phyloP scores from a whole-genome alignment of 2,888 invertebrate species.

The Pasiphila rectangulata region DNA sequence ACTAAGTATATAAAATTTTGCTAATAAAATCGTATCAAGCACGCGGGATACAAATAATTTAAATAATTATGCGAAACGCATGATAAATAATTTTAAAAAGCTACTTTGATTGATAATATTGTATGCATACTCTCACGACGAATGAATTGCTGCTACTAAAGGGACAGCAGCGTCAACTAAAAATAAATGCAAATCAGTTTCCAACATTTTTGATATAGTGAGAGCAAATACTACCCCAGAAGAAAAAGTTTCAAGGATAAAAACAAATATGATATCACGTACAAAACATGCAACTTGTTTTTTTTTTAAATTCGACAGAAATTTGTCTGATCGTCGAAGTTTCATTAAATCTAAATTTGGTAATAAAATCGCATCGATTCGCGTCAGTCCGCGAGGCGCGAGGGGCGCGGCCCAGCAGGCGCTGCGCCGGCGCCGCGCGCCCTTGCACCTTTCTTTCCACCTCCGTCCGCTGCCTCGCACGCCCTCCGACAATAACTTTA shows the following conservation, averaged over 20 bases:
- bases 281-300: constrained; percentile 24
- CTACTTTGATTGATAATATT: constrained; percentile 40
- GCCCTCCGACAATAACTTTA: constrained; percentile 57
- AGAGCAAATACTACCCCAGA: constrained; percentile 12
- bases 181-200: constrained; percentile 19
- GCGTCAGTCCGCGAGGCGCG: constrained; percentile 34
- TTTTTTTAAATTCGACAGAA: constrained; percentile 28
- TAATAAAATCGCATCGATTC: constrained; percentile 49
- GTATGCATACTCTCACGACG: constrained; percentile 35
- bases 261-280: constrained; percentile 32
- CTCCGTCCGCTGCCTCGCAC: constrained; percentile 33
- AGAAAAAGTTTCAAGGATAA: constrained; percentile 11
- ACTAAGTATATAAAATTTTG: constrained; percentile 59
- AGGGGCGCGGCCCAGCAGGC: constrained; percentile 21
- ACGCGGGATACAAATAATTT: constrained; percentile 47
- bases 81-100: constrained; percentile 56
- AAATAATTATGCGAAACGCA: constrained; percentile 9
- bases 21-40: constrained; percentile 53
- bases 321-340: constrained; percentile 31
- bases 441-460: constrained; percentile 21
- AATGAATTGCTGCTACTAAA: constrained; percentile 21
- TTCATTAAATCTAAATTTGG: constrained; percentile 44
- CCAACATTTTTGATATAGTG: constrained; percentile 9
- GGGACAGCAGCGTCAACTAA: constrained; percentile 13
- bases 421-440: constrained; percentile 18